phyloP scores from a whole-genome alignment of 1,140 invertebrate species.

The Colletes gigas region DNA sequence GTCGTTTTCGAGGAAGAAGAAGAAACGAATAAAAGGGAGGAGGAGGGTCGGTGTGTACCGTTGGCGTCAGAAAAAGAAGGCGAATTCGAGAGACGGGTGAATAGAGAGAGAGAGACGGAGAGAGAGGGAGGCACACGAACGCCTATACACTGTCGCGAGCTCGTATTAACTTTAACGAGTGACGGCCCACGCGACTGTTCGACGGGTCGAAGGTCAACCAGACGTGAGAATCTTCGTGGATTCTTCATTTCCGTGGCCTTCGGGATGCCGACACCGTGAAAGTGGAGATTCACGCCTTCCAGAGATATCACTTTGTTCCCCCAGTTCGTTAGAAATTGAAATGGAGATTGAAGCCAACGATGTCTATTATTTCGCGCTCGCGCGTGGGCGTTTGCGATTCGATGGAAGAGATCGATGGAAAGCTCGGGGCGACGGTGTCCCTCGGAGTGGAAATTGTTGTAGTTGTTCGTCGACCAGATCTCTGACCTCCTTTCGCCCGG shows the following conservation, averaged over 20 bases:
- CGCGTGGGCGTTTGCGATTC: neutral
- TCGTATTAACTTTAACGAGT: conserved; percentile 72
- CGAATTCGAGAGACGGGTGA: neutral
- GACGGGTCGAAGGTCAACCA: conserved; percentile 70
- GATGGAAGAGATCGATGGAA: conserved; percentile 15
- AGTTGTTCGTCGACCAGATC: neutral
- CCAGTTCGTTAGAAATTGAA: conserved; percentile 39
- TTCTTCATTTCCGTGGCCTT: conserved; percentile 64
- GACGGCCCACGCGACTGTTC: conserved; percentile 73
- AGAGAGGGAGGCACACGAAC: conserved; percentile 24
- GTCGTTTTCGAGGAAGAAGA: neutral
- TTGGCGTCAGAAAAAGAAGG: neutral
- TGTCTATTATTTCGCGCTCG: conserved; percentile 25
- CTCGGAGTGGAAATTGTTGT: conserved; percentile 7
- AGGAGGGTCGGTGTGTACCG: neutral
- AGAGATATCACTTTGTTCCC: conserved; percentile 11
- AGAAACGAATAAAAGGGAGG: neutral
- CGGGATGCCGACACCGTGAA: conserved; percentile 43
- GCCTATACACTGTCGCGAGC: conserved; percentile 58
- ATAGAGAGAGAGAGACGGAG: neutral
- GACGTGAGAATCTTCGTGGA: conserved; percentile 71
- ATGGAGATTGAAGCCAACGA: neutral
- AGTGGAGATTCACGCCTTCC: conserved; percentile 48
- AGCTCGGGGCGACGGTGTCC: conserved; percentile 11
- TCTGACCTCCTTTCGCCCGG: neutral